Conservation (phyloP, 2,797 vertebrate genomes). For the Pseudomugil gertrudae region DNA sequence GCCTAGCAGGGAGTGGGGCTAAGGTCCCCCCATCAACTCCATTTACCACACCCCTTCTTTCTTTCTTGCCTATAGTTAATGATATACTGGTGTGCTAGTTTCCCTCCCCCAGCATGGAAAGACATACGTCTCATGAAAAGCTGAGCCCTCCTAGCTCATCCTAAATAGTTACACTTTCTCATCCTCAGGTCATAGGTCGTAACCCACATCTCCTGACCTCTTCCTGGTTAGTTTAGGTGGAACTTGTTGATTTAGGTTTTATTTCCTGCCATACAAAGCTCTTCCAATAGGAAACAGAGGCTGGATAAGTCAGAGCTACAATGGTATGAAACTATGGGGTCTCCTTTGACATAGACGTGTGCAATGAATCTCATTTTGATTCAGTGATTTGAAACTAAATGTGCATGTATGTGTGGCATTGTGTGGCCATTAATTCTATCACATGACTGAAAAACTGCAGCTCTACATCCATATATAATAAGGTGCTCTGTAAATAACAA, state of each 20-base stretch:
- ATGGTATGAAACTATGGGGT: conserved; percentile 15
- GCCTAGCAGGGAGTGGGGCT: conserved; percentile 89
- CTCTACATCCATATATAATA: conserved; percentile 43
- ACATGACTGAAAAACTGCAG: conserved; percentile 61
- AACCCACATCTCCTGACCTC: conserved; percentile 88
- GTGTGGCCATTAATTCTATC: conserved; percentile 47
- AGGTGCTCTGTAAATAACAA: conserved; percentile 62
- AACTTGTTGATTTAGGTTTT: conserved; percentile 47
- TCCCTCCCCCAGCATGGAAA: conserved; percentile 88
- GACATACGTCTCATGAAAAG: conserved; percentile 90
- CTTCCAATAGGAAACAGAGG: conserved; percentile 7
- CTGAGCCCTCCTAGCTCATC: conserved; percentile 87
- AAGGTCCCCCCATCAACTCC: conserved; percentile 93
- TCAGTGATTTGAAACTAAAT: conserved; percentile 46
- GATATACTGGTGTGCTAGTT: conserved; percentile 90
- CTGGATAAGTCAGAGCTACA: conserved; percentile 23
- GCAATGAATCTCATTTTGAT: conserved; percentile 37
- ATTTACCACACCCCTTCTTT: conserved; percentile 91
- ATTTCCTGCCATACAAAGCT: conserved; percentile 34
- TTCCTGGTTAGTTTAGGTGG: conserved; percentile 76
- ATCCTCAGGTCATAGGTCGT: conserved; percentile 90
- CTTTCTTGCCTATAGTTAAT: conserved; percentile 91
- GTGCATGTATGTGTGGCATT: conserved; percentile 38
- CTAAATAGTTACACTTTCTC: conserved; percentile 94
- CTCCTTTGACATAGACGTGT: conserved; percentile 34